Conservation (phyloP, 2,797 vertebrate genomes). For the Sebastes kiyomatsui region DNA sequence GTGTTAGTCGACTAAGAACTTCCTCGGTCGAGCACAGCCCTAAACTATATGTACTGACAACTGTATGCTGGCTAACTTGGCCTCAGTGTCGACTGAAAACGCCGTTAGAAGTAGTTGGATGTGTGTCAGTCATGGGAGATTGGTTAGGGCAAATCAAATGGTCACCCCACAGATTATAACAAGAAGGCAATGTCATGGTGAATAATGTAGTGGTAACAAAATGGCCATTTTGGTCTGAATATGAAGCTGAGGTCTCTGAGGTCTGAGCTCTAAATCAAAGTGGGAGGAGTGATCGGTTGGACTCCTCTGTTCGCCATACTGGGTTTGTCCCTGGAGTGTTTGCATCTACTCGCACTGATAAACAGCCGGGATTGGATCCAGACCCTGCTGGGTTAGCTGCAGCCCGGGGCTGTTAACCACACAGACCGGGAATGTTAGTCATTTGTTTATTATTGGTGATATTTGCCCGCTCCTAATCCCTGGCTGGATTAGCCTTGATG, state of each 20-base stretch:
- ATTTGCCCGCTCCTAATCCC: slow-evolving; percentile 74
- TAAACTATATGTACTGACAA: neutral
- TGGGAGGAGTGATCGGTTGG: slow-evolving; percentile 39
- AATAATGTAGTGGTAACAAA: slow-evolving; percentile 37
- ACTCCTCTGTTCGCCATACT: slow-evolving; percentile 38
- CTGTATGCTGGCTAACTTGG: neutral
- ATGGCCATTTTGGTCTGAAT: slow-evolving; percentile 5
- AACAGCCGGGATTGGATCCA: slow-evolving; percentile 82
- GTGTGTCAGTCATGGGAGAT: slow-evolving; percentile 1
- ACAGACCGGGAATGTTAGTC: slow-evolving; percentile 68
- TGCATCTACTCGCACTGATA: slow-evolving; percentile 69
- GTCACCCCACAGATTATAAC: neutral
- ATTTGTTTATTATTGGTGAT: slow-evolving; percentile 78
- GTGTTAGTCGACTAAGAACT: too few species aligned
- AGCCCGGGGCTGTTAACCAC: slow-evolving; percentile 60
- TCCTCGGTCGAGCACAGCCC: too few species aligned
- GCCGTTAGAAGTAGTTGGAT: neutral
- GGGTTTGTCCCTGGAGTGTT: slow-evolving; percentile 63
- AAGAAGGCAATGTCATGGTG: slow-evolving; percentile 16
- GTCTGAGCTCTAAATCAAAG: slow-evolving; percentile 59
- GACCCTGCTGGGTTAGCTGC: slow-evolving; percentile 68
- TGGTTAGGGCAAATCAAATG: neutral
- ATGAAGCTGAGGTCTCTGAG: slow-evolving; percentile 11
- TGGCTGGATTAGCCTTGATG: slow-evolving; percentile 63
- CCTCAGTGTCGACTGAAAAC: neutral